Evolutionary conservation across 1,140 invertebrate genomes (phyloP).

Genomic region (Episyrphus balteatus): DNA sequence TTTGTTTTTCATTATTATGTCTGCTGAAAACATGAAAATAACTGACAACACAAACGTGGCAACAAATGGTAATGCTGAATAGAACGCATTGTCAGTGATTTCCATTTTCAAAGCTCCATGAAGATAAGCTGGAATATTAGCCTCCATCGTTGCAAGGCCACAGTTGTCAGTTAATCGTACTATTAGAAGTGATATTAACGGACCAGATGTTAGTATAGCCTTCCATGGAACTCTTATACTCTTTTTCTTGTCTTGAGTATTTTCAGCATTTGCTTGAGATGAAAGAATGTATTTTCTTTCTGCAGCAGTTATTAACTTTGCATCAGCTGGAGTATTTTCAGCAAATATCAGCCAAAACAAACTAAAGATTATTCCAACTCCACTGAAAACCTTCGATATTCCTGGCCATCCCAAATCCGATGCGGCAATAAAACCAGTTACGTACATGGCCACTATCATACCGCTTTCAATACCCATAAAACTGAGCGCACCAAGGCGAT

Average conservation of each 20-base stretch:
- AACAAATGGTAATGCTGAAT: constrained; percentile 69
- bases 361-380: constrained; percentile 49
- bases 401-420: constrained; percentile 62
- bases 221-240: constrained; percentile 56
- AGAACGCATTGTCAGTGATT: no score
- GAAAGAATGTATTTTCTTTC: constrained; percentile 55
- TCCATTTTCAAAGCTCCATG: no score
- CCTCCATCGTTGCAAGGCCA: constrained; percentile 86
- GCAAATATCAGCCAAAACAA: no score
- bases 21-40: constrained; percentile 49
- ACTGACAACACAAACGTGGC: constrained; percentile 58
- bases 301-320: constrained; percentile 43
- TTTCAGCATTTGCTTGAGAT: constrained; percentile 25
- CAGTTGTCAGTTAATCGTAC: constrained; percentile 81
- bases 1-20: constrained; percentile 46
- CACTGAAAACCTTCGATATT: constrained; percentile 60
- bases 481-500: constrained; percentile 46
- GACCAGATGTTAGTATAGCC: constrained; percentile 60
- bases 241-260: constrained; percentile 35
- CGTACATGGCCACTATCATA: constrained; percentile 59
- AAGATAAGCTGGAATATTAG: constrained; percentile 85
- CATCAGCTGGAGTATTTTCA: constrained; percentile 52
- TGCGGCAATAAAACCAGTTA: constrained; percentile 51
- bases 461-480: constrained; percentile 59
- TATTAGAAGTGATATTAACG: constrained; percentile 75